Evolutionary conservation across 2,888 invertebrate species (phyloP).

Genomic region (Mythimna vitellina): DNA sequence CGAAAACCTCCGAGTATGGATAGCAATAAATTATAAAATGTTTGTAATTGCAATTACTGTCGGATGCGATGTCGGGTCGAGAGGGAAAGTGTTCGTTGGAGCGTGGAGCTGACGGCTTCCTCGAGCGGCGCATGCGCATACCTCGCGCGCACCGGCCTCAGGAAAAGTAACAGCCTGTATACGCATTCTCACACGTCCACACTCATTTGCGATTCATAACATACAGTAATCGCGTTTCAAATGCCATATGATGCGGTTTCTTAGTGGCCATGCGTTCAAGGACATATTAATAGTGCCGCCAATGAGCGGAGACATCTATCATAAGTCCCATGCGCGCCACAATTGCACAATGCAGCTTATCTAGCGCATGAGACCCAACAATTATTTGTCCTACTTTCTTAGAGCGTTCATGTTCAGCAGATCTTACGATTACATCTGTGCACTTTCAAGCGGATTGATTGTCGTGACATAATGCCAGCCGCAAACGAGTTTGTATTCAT

Average conservation of each 20-base stretch:
- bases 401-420: constrained; percentile 65
- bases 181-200: constrained; percentile 71
- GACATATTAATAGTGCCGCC: constrained; percentile 85
- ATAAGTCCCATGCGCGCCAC: constrained; percentile 77
- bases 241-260: constrained; percentile 66
- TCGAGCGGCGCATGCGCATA: constrained; percentile 68
- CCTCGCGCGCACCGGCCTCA: constrained; percentile 68
- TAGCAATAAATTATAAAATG: constrained; percentile 72
- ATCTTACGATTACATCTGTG: constrained; percentile 75
- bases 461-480: constrained; percentile 76
- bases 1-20: constrained; percentile 70
- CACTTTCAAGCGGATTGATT: constrained; percentile 76
- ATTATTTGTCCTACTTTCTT: constrained; percentile 86
- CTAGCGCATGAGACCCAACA: constrained; percentile 82
- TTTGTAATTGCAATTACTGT: constrained; percentile 75
- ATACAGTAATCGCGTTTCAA: constrained; percentile 67
- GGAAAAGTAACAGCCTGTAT: constrained; percentile 77
- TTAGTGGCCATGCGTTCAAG: constrained; percentile 80
- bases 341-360: constrained; percentile 88
- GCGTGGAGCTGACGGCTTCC: constrained; percentile 82
- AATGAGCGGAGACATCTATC: constrained; percentile 83
- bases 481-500: constrained; percentile 62
- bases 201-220: constrained; percentile 69
- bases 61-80: constrained; percentile 79
- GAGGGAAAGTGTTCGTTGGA: constrained; percentile 87